Base-by-base conservation (phyloP, 2,113 vertebrate species). In the Actinemys pallida region DNA sequence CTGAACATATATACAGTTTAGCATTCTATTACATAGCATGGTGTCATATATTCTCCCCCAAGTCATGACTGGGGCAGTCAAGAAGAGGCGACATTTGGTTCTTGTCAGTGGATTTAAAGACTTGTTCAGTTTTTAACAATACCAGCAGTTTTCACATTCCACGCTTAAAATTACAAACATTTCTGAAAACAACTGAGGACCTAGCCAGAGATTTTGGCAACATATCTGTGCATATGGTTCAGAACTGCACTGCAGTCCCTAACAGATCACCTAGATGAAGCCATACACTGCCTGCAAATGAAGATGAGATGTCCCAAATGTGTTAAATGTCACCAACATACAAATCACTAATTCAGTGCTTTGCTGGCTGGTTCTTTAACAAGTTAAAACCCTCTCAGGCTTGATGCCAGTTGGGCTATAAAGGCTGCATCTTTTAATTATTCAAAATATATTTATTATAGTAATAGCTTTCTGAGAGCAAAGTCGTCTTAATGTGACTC, bases 371-470 rank as follows among this genome's bases (percentile, higher is more conserved):
- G 92, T 82, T 95, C 89, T 87, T 93, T 17, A 31, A 47, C 88
- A 92, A 87, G 89, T 89, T 87, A 62, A 83, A 83, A 69, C 88
- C 86, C 81, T 86, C 93, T n/a, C 87, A 75, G 84, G 88, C 80
- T 9, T 2, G 42, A 78, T 69, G 94, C 95, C 97, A 95, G 81
- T 84, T 94, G 87, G 85, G 81, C 90, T 90, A 86, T 54, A 89
- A 89, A 96, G 87, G 72, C 35, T 5, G 85, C 87, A 88, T 93
- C 83, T 97, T 95, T 11, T 7, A 98, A 92, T 96, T 88, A 94
- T 87, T 97, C 85, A 83, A 93, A 94, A 97, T 82, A 90, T 90
- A 97, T 96, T 94, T 95, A 95, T 94, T 96, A 93, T 62, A 54
- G 84, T 78, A 94, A 89, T 0, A 14, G 79, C 49, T 93, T 93